phyloP scores from a whole-genome alignment of 2,888 invertebrate species.

The Tricholauxania praeusta region DNA sequence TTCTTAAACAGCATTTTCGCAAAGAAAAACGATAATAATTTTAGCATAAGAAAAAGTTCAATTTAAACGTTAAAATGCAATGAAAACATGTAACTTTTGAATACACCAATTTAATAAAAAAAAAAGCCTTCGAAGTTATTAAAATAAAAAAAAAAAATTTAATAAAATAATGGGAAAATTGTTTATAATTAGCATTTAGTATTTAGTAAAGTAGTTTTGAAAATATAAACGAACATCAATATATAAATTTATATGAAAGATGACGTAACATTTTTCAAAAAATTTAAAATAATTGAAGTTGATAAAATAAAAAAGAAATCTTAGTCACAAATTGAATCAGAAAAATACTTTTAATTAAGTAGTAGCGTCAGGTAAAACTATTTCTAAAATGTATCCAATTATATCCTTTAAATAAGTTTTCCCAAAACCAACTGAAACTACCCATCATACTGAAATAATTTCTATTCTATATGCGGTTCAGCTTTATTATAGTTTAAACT shows the following conservation, averaged over 20 bases:
- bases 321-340: too few relatives aligned
- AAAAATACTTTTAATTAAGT: too few relatives aligned
- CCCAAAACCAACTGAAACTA: slow-evolving; percentile 18
- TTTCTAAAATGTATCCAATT: slow-evolving; percentile 41
- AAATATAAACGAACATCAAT: slow-evolving; percentile 7
- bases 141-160: slow-evolving; percentile 26
- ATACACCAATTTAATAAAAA: slow-evolving; percentile 53
- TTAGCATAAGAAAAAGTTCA: slow-evolving; percentile 25
- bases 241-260: slow-evolving; percentile 9
- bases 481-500: slow-evolving; percentile 64
- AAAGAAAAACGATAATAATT: slow-evolving; percentile 32
- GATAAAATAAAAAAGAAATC: slow-evolving; percentile 1
- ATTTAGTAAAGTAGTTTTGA: slow-evolving; percentile 36
- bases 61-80: slow-evolving; percentile 28
- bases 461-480: slow-evolving; percentile 70
- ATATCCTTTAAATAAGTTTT: slow-evolving; percentile 1
- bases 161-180: slow-evolving; percentile 9
- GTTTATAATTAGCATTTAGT: slow-evolving; percentile 49
- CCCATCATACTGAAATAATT: slow-evolving; percentile 66
- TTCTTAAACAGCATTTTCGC: slow-evolving; percentile 22
- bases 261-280: slow-evolving; percentile 2
- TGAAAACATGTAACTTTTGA: slow-evolving; percentile 41
- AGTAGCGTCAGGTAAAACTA: too few relatives aligned
- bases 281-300: slow-evolving; percentile 3
- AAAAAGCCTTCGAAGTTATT: slow-evolving; percentile 45